Evolutionary conservation across 2,113 vertebrate genomes (phyloP), one percentile per base, ranked within the genome.

Genomic region (Mellivora capensis): DNA sequence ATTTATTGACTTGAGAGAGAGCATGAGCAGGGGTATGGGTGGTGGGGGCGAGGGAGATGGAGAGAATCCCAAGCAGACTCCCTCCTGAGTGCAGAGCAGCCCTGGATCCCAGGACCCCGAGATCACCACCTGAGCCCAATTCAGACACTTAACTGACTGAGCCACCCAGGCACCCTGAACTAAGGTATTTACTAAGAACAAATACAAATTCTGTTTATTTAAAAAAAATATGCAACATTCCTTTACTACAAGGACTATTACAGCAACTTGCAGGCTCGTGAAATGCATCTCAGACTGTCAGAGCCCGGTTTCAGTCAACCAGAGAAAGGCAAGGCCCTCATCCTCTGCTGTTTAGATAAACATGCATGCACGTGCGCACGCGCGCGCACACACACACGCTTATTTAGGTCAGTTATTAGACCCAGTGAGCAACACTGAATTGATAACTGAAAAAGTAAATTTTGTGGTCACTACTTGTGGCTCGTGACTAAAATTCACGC

Each of bases 181-280:
- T 97, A 81, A 37, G 74, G 13, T 80, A 85, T 88, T 77, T 85
- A n/a, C 71, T 74, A 64, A 72, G 29, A 89, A 25, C 52, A 97
- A 84, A 92, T 81, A 52, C 25, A 74, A 89, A 81, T 67, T 85
- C n/a, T 89, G 4, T 61, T 15, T 67, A 61, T 80, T n/a, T 67
- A 86, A 76, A 74, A 74, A 72, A 47, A 7, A 21, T 11, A 0
- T 6, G 11, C 14, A 44, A 8, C 21, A 61, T 87, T 34, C 39
- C 39, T 90, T 77, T 54, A 34, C 49, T 97, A 6, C 3, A 39
- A 87, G 57, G 69, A 77, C 76, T 87, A 13, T 76, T 29, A 47
- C 18, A 76, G 8, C 14, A 86, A 39, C 87, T 90, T 62, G 17
- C 31, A 61, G 77, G 67, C 59, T 31, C 37, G 21, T 34, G n/a